phyloP scores from a whole-genome alignment of 2,888 invertebrate species.

The Xestia ashworthii region DNA sequence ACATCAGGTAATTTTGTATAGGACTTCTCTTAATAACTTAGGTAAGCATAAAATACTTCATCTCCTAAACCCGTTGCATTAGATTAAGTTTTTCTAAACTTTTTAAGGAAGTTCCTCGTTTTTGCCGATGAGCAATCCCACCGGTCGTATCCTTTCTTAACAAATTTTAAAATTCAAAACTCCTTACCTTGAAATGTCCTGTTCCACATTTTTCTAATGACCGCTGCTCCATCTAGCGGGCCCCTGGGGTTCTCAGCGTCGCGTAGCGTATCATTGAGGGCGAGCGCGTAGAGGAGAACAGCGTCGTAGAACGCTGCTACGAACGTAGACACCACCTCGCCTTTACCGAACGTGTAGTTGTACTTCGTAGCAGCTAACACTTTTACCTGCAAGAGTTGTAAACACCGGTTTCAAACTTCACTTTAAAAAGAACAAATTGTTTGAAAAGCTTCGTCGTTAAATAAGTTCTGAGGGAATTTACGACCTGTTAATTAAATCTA shows the following conservation, averaged over 20 bases:
- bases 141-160: background rate
- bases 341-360: slow-evolving; percentile 94
- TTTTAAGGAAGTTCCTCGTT: background rate
- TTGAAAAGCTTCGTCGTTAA: background rate
- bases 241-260: slow-evolving; percentile 84
- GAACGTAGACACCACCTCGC: slow-evolving; percentile 96
- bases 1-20: too few relatives aligned
- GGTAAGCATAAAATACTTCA: too few relatives aligned
- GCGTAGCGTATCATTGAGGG: slow-evolving; percentile 96
- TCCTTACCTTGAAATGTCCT: slow-evolving; percentile 94
- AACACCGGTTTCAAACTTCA: background rate
- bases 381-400: slow-evolving; percentile 90
- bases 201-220: slow-evolving; percentile 96
- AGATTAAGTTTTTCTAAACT: background rate
- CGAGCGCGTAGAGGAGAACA: slow-evolving; percentile 97
- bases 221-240: slow-evolving; percentile 95
- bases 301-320: slow-evolving; percentile 99
- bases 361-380: slow-evolving; percentile 92
- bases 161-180: background rate
- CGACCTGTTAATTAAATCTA: slow-evolving; percentile 15
- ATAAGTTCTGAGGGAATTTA: background rate
- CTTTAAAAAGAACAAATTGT: slow-evolving; percentile 1
- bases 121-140: background rate
- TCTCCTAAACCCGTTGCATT: background rate
- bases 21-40: too few relatives aligned